A percentile compares a stretch with the other conserved stretches of the same genome.
These are phyloP conservation scores for Andrena dorsata DNA, from an alignment of 2,888 invertebrate species.

Conservation along the genomic window DNA sequence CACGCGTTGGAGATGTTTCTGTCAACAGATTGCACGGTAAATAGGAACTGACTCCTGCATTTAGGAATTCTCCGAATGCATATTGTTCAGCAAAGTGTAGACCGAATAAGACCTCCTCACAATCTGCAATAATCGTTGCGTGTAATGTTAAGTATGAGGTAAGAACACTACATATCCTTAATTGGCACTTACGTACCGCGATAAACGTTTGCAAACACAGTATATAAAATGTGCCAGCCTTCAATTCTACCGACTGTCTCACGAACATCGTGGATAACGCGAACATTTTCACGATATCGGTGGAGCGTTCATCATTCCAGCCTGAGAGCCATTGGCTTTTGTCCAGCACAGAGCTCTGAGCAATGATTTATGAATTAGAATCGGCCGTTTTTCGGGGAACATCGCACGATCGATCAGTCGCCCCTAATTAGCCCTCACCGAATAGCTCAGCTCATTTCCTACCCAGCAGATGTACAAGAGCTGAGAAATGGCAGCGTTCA, in stretches of 20 bases:
- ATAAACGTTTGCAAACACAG: conserved; percentile 75
- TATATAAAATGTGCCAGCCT: conserved; percentile 74
- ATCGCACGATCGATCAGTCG: background rate
- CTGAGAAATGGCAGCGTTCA: conserved; percentile 74
- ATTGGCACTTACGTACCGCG: conserved; percentile 61
- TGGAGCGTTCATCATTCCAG: conserved; percentile 68
- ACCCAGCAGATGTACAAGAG: conserved; percentile 76
- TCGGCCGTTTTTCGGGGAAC: background rate
- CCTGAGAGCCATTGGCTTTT: conserved; percentile 74
- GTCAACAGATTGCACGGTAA: background rate
- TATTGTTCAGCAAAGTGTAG: conserved; percentile 70
- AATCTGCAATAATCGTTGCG: conserved; percentile 63
- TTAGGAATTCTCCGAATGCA: conserved; percentile 38
- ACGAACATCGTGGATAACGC: conserved; percentile 70
- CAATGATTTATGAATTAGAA: conserved; percentile 4
- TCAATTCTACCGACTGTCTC: conserved; percentile 66
- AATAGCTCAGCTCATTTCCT: conserved; percentile 74
- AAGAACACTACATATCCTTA: background rate
- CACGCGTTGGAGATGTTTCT: background rate
- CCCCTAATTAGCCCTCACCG: conserved; percentile 62
- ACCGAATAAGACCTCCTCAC: conserved; percentile 75
- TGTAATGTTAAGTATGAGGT: no score
- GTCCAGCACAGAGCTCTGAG: conserved; percentile 39
- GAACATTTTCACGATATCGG: conserved; percentile 52
- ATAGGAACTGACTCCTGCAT: background rate